These are phyloP conservation scores for Macrophya annulata DNA, from an alignment of 2,888 invertebrate genomes.

Conservation along the genomic window DNA sequence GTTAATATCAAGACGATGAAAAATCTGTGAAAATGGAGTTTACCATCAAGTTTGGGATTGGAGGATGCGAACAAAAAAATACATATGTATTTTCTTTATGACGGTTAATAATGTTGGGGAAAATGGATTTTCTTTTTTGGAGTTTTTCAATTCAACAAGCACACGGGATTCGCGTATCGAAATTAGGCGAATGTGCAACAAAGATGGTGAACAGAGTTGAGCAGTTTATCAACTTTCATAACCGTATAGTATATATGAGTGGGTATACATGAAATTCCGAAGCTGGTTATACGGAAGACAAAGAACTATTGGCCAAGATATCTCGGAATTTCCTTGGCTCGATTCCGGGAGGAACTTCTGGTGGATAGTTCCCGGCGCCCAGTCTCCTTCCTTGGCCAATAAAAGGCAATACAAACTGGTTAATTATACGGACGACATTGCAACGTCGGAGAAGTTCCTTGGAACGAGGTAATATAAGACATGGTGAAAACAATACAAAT, in stretches of 20 bases:
- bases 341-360: constrained; percentile 33
- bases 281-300: constrained; percentile 5
- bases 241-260: neutral
- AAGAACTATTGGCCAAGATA: constrained; percentile 11
- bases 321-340: constrained; percentile 40
- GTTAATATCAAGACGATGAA: constrained; percentile 24
- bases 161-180: neutral
- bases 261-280: neutral
- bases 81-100: neutral
- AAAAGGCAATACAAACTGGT: constrained; percentile 71
- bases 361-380: constrained; percentile 20
- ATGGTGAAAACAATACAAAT: constrained; percentile 21
- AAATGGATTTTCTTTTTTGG: neutral
- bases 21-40: constrained; percentile 6
- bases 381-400: constrained; percentile 58
- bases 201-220: neutral
- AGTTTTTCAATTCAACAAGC: neutral
- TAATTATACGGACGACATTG: constrained; percentile 66
- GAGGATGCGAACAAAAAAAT: neutral
- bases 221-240: constrained; percentile 12
- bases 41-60: neutral
- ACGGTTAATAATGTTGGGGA: neutral
- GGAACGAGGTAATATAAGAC: constrained; percentile 38
- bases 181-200: neutral
- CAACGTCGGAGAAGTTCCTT: constrained; percentile 33